A percentile compares a stretch with the other conserved stretches of the same genome.
These are phyloP conservation scores for Virgularia gustaviana DNA, from an alignment of 92 coral and sea anemone genomes.

Conservation along the genomic window DNA sequence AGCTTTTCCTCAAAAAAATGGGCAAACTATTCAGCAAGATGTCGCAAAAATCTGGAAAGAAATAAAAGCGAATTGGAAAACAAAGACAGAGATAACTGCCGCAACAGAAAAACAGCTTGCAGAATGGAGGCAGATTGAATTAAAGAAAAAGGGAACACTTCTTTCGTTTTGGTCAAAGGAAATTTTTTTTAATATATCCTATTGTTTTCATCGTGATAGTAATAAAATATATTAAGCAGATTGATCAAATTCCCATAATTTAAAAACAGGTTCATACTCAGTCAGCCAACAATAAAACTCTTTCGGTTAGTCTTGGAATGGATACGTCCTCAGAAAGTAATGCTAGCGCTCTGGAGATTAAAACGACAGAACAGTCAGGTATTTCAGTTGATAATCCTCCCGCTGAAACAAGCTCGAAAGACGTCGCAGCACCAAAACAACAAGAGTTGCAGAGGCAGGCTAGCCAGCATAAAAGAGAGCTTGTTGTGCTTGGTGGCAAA, in stretches of 20 bases:
- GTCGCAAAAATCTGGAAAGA: background rate
- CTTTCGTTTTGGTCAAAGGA: conserved; percentile 17
- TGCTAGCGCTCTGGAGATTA: too few relatives aligned
- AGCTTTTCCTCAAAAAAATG: conserved; percentile 1
- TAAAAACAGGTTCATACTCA: conserved; percentile 4
- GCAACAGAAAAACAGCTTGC: conserved; percentile 10
- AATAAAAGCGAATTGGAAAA: conserved; percentile 4
- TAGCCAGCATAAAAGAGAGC: background rate
- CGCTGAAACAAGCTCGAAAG: too few relatives aligned
- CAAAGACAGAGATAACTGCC: background rate
- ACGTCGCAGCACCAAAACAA: conserved; percentile 15
- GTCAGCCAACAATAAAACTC: conserved; percentile 1
- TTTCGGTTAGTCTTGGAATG: too few relatives aligned
- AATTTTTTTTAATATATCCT: too few relatives aligned
- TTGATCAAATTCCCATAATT: background rate
- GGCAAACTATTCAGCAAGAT: background rate
- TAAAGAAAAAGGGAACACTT: background rate
- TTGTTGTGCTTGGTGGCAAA: background rate
- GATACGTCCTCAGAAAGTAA: too few relatives aligned
- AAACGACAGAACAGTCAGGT: too few relatives aligned
- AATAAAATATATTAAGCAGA: background rate
- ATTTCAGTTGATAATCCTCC: too few relatives aligned
- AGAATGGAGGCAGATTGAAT: background rate
- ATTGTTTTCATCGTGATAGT: too few relatives aligned
- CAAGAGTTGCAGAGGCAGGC: background rate